These are phyloP conservation scores for Ophion obscuratus DNA, from an alignment of 2,888 invertebrate genomes.

Conservation along the genomic window DNA sequence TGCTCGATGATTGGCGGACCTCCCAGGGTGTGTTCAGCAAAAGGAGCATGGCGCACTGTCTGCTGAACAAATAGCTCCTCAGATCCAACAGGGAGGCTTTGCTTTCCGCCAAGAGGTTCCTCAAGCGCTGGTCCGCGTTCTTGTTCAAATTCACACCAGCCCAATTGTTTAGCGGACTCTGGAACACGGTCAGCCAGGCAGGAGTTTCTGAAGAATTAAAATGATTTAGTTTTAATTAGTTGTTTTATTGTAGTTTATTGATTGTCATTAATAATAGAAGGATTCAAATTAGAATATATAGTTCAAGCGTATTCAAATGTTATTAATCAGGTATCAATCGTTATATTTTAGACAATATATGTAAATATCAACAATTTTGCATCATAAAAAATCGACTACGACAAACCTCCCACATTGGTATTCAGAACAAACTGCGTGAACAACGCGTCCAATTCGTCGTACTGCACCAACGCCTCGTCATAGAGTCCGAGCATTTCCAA, in stretches of 20 bases:
- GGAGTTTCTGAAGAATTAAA: conserved; percentile 87
- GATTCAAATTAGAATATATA: too few species aligned
- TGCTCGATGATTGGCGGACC: conserved; percentile 84
- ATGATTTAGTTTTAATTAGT: conserved; percentile 13
- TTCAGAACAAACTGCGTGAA: conserved; percentile 98
- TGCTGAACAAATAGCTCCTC: conserved; percentile 96
- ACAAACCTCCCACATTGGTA: conserved; percentile 91
- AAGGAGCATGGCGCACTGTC: conserved; percentile 94
- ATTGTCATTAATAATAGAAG: too few species aligned
- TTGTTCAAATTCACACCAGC: conserved; percentile 90
- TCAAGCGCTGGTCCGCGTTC: conserved; percentile 86
- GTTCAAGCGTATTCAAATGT: too few species aligned
- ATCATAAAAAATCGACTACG: neutral
- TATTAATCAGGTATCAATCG: too few species aligned
- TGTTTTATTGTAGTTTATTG: neutral
- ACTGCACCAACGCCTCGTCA: conserved; percentile 97
- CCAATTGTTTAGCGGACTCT: conserved; percentile 91
- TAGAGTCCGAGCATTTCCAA: conserved; percentile 96
- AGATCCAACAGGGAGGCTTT: conserved; percentile 93
- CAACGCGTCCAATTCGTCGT: conserved; percentile 98
- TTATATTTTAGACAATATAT: too few species aligned
- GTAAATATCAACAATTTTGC: neutral
- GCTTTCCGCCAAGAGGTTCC: conserved; percentile 80
- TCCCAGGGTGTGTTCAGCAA: conserved; percentile 92
- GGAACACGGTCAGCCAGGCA: conserved; percentile 93